Percentiles rank a stretch among this genome's conserved stretches.
Conservation (phyloP, 2,888 invertebrate species). For the Pediacus dermestoides region DNA sequence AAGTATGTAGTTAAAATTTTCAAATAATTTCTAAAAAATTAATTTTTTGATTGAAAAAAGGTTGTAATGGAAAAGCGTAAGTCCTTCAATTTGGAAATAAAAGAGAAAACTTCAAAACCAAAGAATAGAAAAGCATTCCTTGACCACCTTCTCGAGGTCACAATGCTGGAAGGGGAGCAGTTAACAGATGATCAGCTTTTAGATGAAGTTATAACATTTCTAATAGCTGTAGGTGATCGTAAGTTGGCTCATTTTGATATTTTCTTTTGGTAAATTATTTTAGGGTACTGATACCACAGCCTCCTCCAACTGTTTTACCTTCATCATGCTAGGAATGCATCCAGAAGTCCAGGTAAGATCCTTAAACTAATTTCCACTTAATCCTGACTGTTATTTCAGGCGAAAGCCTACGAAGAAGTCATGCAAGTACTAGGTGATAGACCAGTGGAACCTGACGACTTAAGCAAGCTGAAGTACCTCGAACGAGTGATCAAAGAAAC, state of each 20-base stretch:
- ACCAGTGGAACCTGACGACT: slow-evolving; percentile 50
- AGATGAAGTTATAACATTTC: slow-evolving; percentile 58
- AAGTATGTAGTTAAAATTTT: slow-evolving; percentile 8
- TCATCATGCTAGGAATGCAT: slow-evolving; percentile 31
- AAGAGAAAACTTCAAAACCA: slow-evolving; percentile 23
- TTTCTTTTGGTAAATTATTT: slow-evolving; percentile 10
- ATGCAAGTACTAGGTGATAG: slow-evolving; percentile 50
- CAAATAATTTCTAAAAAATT: neutral
- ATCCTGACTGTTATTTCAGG: no score
- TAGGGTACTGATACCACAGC: slow-evolving; percentile 40
- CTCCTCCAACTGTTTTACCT: slow-evolving; percentile 31
- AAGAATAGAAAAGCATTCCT: slow-evolving; percentile 50
- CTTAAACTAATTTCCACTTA: no score
- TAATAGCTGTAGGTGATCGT: slow-evolving; percentile 52
- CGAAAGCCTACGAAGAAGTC: slow-evolving; percentile 49
- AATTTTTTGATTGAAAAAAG: slow-evolving; percentile 13
- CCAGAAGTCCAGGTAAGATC: slow-evolving; percentile 23
- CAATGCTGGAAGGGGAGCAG: slow-evolving; percentile 46
- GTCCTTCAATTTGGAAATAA: no score
- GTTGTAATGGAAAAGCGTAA: no score
- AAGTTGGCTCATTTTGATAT: no score
- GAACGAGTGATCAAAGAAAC: slow-evolving; percentile 60
- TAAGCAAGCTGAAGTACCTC: slow-evolving; percentile 54
- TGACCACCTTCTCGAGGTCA: slow-evolving; percentile 53
- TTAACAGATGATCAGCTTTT: slow-evolving; percentile 55